Base-by-base conservation (phyloP, 2,113 vertebrate species). In the Tautogolabrus adspersus region DNA sequence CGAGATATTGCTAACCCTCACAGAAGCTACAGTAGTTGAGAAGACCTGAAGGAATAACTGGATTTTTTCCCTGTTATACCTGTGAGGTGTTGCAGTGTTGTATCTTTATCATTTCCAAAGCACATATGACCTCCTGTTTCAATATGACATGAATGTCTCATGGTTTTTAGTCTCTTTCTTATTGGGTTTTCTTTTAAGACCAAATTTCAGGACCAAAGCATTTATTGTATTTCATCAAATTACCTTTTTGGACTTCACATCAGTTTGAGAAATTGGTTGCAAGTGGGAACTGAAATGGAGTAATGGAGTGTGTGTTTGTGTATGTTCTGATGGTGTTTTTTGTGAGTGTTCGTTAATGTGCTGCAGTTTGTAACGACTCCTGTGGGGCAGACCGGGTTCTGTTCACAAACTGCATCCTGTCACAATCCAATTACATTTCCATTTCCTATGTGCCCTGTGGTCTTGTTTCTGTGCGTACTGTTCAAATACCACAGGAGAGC, bases 381-480 rank as follows among this genome's bases (percentile, higher is more conserved):
- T 90, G 73, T 82, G 87, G 82, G 90, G 84, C 79, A 67, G 23
- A 78, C 70, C 74, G 83, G 66, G 76, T 90, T 89, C 85, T 92
- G 83, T 85, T 86, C 87, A 76, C 85, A 89, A 91, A 93, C 88
- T 86, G 88, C 88, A 90, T 92, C 87, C 90, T 90, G 90, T 90
- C 90, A 89, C 84, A 90, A 91, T 94, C 91, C 88, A 91, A 91
- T 93, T 89, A 91, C 85, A 88, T 86, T 90, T 89, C 87, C 89
- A 93, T 92, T 93, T 93, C 92, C 92, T 88, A 73, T 57, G 6
- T 79, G 87, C 86, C 88, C 91, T 68, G 85, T 85, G 86, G 89
- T 87, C 89, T 47, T 26, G 66, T 81, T 79, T 66, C 72, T 77
- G 82, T 83, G 81, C 38, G n/a, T 51, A 68, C 75, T 67, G 77